A percentile compares a stretch with the other conserved stretches of the same genome.
These are phyloP conservation scores for Phenganax stokvisi DNA, from an alignment of 92 coral and sea anemone species.

Conservation along the genomic window DNA sequence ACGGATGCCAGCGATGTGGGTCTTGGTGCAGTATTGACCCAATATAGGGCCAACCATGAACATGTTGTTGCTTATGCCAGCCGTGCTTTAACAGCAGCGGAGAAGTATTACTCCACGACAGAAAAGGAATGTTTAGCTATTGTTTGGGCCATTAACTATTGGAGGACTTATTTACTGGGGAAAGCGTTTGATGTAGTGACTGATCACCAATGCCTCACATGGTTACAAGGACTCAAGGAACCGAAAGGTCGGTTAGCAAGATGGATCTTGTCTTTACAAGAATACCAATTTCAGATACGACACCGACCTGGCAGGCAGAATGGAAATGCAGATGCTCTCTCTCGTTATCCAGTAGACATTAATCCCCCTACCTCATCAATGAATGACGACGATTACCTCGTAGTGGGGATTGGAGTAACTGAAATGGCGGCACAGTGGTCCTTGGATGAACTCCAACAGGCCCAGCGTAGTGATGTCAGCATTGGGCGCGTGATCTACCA, in stretches of 20 bases:
- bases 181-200: neutral
- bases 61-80: neutral
- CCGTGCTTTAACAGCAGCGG: neutral
- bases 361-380: neutral
- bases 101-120: neutral
- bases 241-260: slow-evolving; percentile 14
- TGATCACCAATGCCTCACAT: slow-evolving; percentile 2
- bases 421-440: slow-evolving; percentile 1
- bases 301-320: slow-evolving; percentile 16
- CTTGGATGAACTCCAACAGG: neutral
- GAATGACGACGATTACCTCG: neutral
- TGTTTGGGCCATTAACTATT: neutral
- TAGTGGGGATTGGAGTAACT: slow-evolving; percentile 3
- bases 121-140: neutral
- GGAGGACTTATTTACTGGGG: neutral
- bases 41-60: neutral
- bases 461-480: neutral
- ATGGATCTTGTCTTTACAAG: slow-evolving; percentile 21
- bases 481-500: neutral
- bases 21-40: neutral
- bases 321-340: slow-evolving; percentile 13
- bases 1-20: slow-evolving; percentile 28
- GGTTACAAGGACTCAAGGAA: slow-evolving; percentile 28
- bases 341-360: slow-evolving; percentile 6
- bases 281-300: slow-evolving; percentile 13